Evolutionary conservation across 2,113 vertebrate genomes (phyloP).

Genomic region (Onychostruthus taczanowskii): DNA sequence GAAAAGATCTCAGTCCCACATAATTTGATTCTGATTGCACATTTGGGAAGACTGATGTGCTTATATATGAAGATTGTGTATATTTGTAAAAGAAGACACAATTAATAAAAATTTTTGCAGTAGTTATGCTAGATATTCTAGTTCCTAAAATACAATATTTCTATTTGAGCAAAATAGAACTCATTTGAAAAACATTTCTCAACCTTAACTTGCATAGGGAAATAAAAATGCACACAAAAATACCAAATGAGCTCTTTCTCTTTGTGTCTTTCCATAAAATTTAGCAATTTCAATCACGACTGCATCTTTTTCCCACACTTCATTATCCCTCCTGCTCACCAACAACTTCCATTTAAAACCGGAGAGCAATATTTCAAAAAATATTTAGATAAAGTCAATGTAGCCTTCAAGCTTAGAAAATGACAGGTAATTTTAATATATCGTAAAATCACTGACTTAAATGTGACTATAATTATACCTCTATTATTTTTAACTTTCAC

Average conservation of each 20-base stretch:
- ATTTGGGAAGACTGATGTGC: accelerated
- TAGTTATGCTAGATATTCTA: background rate
- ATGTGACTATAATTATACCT: background rate
- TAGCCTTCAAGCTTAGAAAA: background rate
- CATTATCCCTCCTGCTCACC: background rate
- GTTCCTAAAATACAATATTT: background rate
- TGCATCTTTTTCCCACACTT: background rate
- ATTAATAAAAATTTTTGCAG: background rate
- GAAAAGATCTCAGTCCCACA: background rate
- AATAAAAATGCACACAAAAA: background rate
- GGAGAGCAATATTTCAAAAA: background rate
- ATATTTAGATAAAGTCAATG: background rate
- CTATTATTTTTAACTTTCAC: background rate
- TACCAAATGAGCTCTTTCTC: background rate
- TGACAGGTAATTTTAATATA: background rate
- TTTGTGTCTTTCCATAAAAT: background rate
- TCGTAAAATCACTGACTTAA: background rate
- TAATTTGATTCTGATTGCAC: background rate
- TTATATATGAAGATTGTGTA: background rate
- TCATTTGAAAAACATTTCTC: background rate
- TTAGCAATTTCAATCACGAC: background rate
- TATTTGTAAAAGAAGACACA: background rate
- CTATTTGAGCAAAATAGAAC: background rate
- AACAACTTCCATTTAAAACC: background rate
- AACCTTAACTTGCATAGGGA: background rate